Base-by-base conservation (phyloP, 1,140 invertebrate genomes). In the Lineus longissimus region DNA sequence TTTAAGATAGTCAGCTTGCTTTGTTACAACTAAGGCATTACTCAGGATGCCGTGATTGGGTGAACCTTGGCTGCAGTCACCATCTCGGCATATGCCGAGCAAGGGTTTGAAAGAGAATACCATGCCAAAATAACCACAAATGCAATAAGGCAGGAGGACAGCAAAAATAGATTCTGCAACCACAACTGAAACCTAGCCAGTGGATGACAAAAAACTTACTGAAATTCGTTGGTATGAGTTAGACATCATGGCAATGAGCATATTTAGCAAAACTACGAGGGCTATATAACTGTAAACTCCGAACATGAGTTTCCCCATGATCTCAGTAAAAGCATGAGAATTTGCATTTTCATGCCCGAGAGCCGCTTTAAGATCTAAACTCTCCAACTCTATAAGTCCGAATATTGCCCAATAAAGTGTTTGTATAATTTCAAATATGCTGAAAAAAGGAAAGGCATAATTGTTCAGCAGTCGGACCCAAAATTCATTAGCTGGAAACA, bases 191-290 rank as follows among this genome's bases (percentile, higher is more conserved):
- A 51, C 33, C 33, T 36, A 36, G 33, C 33, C 33, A 36, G 33
- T 15, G 15, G n/a, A 19, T 9, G n/a, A 51, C 47, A 51, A 51
- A 19, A 30, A 27, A 68, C 86, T 89, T 83, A 97, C 95, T 71
- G 93, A 97, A 74, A 98, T 98, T 54, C 94, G 86, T 79, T 98
- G 95, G 84, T 98, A 98, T 19, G 94, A 97, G 85, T 97, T 96
- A 86, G 96, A 97, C 94, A 98, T 98, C 95, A 98, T 98, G 65
- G 96, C 96, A 70, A 98, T 98, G 22, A 98, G 88, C 47, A 98
- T 87, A 83, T 98, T 98, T 59, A 98, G 86, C 40, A 98, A 87
- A 9, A 98, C 95, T 55, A 98, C 93, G 73, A 98, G 94, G 80
- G 97, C 96, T 75, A 98, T 98, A 63, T 95, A 94, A 30, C 93